Evolutionary conservation across 2,113 vertebrate species (phyloP).

Genomic region (Corythornis cristatus): DNA sequence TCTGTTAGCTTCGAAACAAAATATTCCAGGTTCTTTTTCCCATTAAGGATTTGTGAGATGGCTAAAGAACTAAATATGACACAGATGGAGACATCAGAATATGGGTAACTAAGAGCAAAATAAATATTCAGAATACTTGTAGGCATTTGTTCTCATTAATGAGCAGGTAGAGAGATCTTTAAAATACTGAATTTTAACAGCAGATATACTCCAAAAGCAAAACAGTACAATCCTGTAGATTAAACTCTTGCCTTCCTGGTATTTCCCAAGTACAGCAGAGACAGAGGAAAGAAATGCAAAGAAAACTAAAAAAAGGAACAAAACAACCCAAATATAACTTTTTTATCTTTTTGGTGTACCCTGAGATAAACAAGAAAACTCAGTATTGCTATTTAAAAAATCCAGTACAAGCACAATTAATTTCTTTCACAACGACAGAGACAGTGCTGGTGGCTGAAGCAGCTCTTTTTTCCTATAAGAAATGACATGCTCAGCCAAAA

Average conservation of each 20-base stretch:
- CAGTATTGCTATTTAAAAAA: not conserved
- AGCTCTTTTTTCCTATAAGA: not conserved
- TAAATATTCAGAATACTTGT: not conserved
- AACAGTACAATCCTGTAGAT: not conserved
- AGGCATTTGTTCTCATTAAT: not conserved
- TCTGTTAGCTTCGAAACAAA: not conserved
- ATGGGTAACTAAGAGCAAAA: not conserved
- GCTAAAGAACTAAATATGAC: not conserved
- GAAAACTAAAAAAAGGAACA: not conserved
- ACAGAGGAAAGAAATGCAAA: not conserved
- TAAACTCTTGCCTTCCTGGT: not conserved
- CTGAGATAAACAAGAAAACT: not conserved
- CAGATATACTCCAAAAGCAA: no score
- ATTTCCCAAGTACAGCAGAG: not conserved
- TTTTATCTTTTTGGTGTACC: not conserved
- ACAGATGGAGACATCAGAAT: not conserved
- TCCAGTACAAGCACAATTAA: accelerated
- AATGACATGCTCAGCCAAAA: not conserved
- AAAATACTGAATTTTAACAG: not conserved
- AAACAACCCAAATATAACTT: not conserved
- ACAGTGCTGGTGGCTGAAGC: not conserved
- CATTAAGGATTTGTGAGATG: not conserved
- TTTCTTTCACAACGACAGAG: not conserved
- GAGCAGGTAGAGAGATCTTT: not conserved
- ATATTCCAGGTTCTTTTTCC: not conserved